phyloP scores from a whole-genome alignment of 2,888 invertebrate species.

The Scaeva pyrastri region DNA sequence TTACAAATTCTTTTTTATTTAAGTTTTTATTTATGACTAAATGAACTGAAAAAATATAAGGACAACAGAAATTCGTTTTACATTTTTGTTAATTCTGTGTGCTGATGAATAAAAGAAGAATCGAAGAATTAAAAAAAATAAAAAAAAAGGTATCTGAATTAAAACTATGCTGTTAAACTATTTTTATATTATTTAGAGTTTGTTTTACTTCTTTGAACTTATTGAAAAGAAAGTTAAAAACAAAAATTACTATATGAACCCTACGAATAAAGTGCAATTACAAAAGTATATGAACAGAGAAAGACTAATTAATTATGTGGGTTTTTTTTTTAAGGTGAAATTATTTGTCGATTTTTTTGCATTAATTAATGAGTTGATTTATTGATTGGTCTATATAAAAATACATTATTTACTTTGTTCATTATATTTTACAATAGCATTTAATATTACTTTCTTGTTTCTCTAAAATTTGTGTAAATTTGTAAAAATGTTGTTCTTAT shows the following conservation, averaged over 20 bases:
- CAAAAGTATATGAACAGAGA: conserved; percentile 49
- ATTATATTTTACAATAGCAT: conserved; percentile 73
- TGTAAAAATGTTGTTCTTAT: conserved; percentile 75
- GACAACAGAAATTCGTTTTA: conserved; percentile 33
- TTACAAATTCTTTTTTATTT: conserved; percentile 54
- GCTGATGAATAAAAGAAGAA: not conserved
- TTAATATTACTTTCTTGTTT: conserved; percentile 62
- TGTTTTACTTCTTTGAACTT: conserved; percentile 66
- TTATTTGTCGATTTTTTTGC: conserved; percentile 53
- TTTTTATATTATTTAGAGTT: conserved; percentile 39
- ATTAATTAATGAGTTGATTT: conserved; percentile 59
- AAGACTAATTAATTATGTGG: conserved; percentile 26
- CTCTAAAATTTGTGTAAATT: conserved; percentile 74
- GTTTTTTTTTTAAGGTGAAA: conserved; percentile 29
- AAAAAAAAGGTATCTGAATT: not conserved
- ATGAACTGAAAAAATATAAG: conserved; percentile 49
- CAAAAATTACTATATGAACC: conserved; percentile 51
- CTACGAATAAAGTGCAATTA: conserved; percentile 64
- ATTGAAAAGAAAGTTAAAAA: conserved; percentile 53
- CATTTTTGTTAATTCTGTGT: conserved; percentile 40
- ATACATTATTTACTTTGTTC: conserved; percentile 75
- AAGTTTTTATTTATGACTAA: conserved; percentile 25
- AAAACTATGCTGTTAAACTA: conserved; percentile 36
- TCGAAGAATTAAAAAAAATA: conserved; percentile 15
- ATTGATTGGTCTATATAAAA: conserved; percentile 76